Percentiles rank a stretch among this genome's conserved stretches.
Conservation (phyloP, 2,113 vertebrate genomes). For the Tringa solitaria region DNA sequence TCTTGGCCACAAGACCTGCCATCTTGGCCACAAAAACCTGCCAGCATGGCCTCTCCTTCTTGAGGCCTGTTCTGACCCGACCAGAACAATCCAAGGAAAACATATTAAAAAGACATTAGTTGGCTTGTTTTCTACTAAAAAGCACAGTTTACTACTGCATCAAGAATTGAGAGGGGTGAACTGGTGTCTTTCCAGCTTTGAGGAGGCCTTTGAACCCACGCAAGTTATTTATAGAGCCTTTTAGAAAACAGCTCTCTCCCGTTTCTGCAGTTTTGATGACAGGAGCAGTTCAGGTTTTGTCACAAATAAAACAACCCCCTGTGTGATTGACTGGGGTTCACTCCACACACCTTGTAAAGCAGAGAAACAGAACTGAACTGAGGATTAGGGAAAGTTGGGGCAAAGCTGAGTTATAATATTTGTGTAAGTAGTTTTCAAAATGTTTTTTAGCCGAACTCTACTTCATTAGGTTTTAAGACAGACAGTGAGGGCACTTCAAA, state of each 20-base stretch:
- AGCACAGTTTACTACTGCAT: not conserved
- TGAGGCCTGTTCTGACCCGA: not conserved
- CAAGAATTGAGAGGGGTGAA: not conserved
- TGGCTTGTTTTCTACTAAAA: conserved; percentile 3
- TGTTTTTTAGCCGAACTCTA: not conserved
- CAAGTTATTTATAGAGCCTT: not conserved
- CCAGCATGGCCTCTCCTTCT: not conserved
- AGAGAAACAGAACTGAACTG: not conserved
- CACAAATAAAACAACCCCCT: not conserved
- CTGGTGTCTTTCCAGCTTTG: not conserved
- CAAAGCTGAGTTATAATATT: not conserved
- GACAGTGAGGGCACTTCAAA: not conserved
- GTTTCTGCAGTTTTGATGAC: not conserved
- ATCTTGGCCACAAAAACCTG: not conserved
- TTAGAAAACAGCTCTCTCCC: not conserved
- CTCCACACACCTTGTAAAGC: not conserved
- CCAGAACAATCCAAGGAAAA: not conserved
- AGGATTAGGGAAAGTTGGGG: not conserved
- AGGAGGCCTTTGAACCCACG: conserved; percentile 5
- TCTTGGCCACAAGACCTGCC: not conserved
- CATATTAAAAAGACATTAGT: not conserved
- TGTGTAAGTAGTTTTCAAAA: not conserved
- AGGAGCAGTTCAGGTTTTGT: not conserved
- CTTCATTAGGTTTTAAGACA: not conserved
- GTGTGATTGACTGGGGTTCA: not conserved